Evolutionary conservation across 53 echinoderm and acorn worm genomes (phyloP).

Genomic region (Crossaster papposus): DNA sequence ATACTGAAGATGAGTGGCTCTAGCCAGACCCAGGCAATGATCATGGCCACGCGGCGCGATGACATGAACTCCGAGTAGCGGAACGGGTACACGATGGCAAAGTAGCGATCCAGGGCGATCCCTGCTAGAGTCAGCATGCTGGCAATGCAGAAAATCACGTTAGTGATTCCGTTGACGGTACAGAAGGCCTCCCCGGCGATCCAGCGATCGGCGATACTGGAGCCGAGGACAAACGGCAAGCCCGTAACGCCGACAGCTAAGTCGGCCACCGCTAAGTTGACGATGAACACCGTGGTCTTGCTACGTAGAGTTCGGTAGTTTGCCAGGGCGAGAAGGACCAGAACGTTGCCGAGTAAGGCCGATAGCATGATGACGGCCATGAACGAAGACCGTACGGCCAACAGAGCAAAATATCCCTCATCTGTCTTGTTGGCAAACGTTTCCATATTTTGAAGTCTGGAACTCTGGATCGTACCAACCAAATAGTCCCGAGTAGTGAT

Average conservation of each 20-base stretch:
- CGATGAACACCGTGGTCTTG: conserved; percentile 82
- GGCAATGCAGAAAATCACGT: conserved; percentile 61
- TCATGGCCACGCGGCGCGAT: conserved; percentile 27
- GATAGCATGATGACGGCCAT: conserved; percentile 65
- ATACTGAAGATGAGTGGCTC: conserved; percentile 67
- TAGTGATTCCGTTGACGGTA: conserved; percentile 57
- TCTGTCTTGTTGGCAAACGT: conserved; percentile 31
- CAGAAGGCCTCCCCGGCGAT: conserved; percentile 65
- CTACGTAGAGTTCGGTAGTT: conserved; percentile 66
- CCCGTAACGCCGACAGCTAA: conserved; percentile 60
- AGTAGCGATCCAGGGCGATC: conserved; percentile 86
- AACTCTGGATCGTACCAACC: not conserved
- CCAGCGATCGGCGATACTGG: conserved; percentile 72
- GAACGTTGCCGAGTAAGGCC: conserved; percentile 65
- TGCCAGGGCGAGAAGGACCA: conserved; percentile 72
- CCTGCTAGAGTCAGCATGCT: conserved; percentile 85
- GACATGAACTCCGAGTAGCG: conserved; percentile 70
- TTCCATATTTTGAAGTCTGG: not conserved
- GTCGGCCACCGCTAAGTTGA: conserved; percentile 82
- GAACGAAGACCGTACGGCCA: conserved; percentile 32
- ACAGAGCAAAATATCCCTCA: not conserved
- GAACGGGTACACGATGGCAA: conserved; percentile 78
- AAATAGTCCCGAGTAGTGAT: not conserved
- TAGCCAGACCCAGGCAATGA: conserved; percentile 82
- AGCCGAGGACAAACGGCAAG: conserved; percentile 71